Evolutionary conservation across 2,113 vertebrate species (phyloP), one percentile per base, ranked within the genome.

Genomic region (Pseudopodoces humilis): DNA sequence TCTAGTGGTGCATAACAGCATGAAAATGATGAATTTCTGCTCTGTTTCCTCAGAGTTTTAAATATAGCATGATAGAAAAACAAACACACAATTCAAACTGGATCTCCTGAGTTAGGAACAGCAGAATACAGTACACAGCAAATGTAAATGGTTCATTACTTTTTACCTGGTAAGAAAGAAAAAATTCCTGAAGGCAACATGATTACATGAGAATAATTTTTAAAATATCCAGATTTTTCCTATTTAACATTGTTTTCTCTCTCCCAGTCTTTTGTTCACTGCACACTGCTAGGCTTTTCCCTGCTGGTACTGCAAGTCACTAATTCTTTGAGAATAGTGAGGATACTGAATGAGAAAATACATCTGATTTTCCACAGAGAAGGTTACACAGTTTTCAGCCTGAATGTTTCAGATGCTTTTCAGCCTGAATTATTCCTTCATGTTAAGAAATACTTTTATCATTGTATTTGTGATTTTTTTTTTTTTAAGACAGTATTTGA

Each of bases 1-100:
- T 98, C 98, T 98, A 98, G 97, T 98, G 98, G 98, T 93, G 94
- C 81, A 88, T 85, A 91, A 86, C 76, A 71, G 92, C 81, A 97
- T 83, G 80, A 78, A 91, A 96, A 86, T 47, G 46, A 67, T 90
- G 50, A 95, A 92, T 52, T 83, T 71, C 56, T 95, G 30, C 83
- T 93, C 33, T 35, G 24, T 65, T 94, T 76, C 75, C 87, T 86
- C 22, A 37, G 49, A 58, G 58, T 44, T 92, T 93, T 81, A 93
- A 81, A 46, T 24, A 35, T 1, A 79, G 9, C 1, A 7, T 2
- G 1, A 23, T n/a, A 72, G 13, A 23, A 84, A 78, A 93, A 28
- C 10, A 83, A 81, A 46, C 18, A 60, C 4, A 35, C 3, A 12
- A 39, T 63, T 67, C 52, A 33, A 68, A 59, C 3, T 41, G 5